phyloP scores from a whole-genome alignment of 2,888 invertebrate genomes.

The Melanargia galathea region DNA sequence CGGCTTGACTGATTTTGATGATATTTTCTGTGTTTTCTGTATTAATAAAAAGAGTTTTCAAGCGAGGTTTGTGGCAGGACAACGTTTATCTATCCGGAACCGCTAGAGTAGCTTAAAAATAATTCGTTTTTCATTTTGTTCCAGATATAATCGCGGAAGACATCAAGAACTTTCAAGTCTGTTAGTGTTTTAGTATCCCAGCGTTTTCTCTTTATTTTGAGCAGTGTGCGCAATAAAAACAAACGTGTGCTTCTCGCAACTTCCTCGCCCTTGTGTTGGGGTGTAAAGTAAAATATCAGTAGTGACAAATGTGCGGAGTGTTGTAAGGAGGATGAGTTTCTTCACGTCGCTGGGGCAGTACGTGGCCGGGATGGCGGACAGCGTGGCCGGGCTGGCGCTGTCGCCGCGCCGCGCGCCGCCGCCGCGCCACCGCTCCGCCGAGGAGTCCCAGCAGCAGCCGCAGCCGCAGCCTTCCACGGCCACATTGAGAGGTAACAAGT shows the following conservation, averaged over 20 bases:
- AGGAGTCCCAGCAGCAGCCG: conserved; percentile 72
- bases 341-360: conserved; percentile 92
- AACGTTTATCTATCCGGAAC: too few species aligned
- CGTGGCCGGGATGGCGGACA: conserved; percentile 92
- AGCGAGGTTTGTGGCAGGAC: too few species aligned
- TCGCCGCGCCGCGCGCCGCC: conserved; percentile 89
- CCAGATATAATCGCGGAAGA: conserved; percentile 23
- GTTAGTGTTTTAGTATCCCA: background rate
- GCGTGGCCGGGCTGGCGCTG: conserved; percentile 90
- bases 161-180: background rate
- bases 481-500: conserved; percentile 47
- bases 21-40: too few species aligned
- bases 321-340: conserved; percentile 86
- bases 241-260: background rate
- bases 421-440: conserved; percentile 85
- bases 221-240: background rate
- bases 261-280: background rate
- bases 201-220: background rate
- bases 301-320: conserved; percentile 26
- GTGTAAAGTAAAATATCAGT: background rate
- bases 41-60: too few species aligned
- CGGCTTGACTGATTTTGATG: too few species aligned
- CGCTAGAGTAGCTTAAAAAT: too few species aligned
- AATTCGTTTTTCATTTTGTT: conserved; percentile 21
- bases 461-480: conserved; percentile 57